Evolutionary conservation across 2,113 vertebrate genomes (phyloP), one percentile per base, ranked within the genome.

Genomic region (Xiphorhynchus elegans): DNA sequence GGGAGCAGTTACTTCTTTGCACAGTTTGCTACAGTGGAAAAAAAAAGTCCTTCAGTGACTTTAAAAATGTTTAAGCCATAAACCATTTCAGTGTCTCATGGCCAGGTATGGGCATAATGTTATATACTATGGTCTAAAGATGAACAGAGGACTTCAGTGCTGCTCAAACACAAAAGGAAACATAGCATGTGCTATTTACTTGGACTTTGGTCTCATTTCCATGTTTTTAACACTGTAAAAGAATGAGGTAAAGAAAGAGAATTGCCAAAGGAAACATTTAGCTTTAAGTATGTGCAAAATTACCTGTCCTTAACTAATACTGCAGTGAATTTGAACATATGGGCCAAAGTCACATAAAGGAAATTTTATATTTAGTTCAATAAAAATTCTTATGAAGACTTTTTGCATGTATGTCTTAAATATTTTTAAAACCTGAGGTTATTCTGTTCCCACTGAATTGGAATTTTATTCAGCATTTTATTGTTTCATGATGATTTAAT

Each of bases 401-500:
- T 40, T 40, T 40, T 40, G 40, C 40, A 40, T 40, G 40, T 40
- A 40, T 40, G 13, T 8, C 40, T 40, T 40, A 40, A 40, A 40
- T 13, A 40, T 40, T 40, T 40, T 40, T 40, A 40, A 40, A 40
- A 40, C 40, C 52, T 60, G 47, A 82, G 60, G 24, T 92, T 91
- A 64, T 75, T 89, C 62, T 87, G 13, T 64, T 90, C 58, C n/a
- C 1, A 2, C 17, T 69, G 47, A 60, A 59, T 60, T 62, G 26
- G 47, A 53, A 50, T 91, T 91, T 68, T 82, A 33, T 11, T 82
- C 52, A 21, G 14, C 58, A 39, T 95, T 59, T 58, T 79, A 15
- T 81, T 91, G 47, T 94, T 94, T 91, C 62, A 69, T 91, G 59
- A 67, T 92, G 64, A 82, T 89, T 94, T 94, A n/a, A 79, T 92